phyloP scores from a whole-genome alignment of 2,797 vertebrate genomes.

The Lagorchestes hirsutus region DNA sequence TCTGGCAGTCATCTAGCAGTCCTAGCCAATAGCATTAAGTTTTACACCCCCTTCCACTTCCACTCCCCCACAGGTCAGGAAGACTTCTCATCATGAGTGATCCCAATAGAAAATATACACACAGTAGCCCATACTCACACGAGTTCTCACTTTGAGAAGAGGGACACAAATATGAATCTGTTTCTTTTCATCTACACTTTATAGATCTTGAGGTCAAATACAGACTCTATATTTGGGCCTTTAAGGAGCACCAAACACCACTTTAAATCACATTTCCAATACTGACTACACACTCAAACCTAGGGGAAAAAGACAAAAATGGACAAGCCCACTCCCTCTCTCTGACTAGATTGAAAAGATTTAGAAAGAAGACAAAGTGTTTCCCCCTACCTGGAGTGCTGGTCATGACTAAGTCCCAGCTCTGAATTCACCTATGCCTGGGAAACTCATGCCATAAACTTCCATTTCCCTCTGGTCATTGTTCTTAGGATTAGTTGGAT shows the following conservation, averaged over 20 bases:
- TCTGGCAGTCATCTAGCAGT: background rate
- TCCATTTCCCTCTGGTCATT: conserved; percentile 14
- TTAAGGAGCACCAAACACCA: background rate
- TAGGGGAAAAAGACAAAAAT: background rate
- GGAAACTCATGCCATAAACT: background rate
- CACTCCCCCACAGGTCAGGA: background rate
- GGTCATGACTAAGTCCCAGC: background rate
- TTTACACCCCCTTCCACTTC: background rate
- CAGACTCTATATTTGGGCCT: background rate
- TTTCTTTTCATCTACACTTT: background rate
- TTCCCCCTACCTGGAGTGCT: background rate
- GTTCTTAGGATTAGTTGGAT: background rate
- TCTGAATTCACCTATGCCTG: conserved; percentile 67
- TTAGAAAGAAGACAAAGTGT: background rate
- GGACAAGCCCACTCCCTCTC: background rate
- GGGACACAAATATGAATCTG: background rate
- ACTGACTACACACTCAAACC: background rate
- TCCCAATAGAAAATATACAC: background rate
- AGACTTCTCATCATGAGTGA: background rate
- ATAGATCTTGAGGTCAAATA: background rate
- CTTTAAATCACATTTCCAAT: background rate
- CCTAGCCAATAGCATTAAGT: background rate
- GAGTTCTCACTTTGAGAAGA: background rate
- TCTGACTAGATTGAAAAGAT: background rate
- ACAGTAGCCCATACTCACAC: background rate